These are phyloP conservation scores for Thamnophis sirtalis DNA, from an alignment of 2,113 vertebrate species.

Conservation along the genomic window DNA sequence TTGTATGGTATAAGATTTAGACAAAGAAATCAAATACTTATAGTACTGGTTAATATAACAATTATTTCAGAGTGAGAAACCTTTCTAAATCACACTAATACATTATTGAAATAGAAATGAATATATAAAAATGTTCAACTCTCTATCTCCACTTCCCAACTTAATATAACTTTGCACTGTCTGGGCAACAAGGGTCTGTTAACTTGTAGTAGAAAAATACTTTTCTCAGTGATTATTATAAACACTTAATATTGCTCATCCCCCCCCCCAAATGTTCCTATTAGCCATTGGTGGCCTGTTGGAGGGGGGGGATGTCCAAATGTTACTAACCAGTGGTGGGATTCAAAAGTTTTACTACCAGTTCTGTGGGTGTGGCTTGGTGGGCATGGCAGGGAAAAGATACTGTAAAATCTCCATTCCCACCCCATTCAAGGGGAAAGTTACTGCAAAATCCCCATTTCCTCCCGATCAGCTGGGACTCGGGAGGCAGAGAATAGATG, in stretches of 20 bases:
- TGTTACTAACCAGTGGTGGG: neutral
- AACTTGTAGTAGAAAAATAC: conserved; percentile 23
- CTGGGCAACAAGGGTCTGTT: conserved; percentile 42
- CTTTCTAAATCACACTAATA: conserved; percentile 49
- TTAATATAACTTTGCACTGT: conserved; percentile 35
- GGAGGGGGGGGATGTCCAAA: neutral
- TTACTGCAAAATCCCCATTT: too few relatives aligned
- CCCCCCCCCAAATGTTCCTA: neutral
- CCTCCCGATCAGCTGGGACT: too few relatives aligned
- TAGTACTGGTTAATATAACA: conserved; percentile 60
- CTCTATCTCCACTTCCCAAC: conserved; percentile 31
- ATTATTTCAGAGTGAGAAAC: conserved; percentile 54
- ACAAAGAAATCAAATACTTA: conserved; percentile 48
- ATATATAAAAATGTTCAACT: conserved; percentile 42
- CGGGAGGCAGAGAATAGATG: too few relatives aligned
- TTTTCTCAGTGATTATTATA: neutral
- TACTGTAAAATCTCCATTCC: too few relatives aligned
- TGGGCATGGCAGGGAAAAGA: too few relatives aligned
- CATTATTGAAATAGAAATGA: conserved; percentile 38
- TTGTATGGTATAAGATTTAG: conserved; percentile 52
- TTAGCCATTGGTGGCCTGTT: neutral
- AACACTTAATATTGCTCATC: neutral
- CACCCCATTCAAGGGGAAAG: too few relatives aligned
- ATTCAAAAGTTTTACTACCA: too few relatives aligned
- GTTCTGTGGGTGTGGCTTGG: too few relatives aligned